Evolutionary conservation across 2,113 vertebrate genomes (phyloP).

Genomic region (Vicugna pacos): DNA sequence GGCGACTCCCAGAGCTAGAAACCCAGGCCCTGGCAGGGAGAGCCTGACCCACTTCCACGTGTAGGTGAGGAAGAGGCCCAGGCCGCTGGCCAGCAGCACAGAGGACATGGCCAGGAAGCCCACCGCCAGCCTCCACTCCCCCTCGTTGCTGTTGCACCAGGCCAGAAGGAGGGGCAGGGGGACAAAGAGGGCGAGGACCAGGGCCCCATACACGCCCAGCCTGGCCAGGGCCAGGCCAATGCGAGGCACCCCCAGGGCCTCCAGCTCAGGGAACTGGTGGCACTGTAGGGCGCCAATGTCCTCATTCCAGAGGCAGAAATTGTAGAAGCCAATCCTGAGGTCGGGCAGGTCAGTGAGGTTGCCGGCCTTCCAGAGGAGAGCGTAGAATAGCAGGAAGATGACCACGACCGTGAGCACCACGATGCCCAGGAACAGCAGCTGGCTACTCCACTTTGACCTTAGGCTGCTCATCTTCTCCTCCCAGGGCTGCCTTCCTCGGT

Average conservation of each 20-base stretch:
- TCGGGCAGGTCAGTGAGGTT: constrained; percentile 79
- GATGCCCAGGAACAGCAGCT: neutral
- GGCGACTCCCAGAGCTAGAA: constrained; percentile 77
- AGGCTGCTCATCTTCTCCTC: neutral
- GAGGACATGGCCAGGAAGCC: neutral
- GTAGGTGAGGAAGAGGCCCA: constrained; percentile 77
- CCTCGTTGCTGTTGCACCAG: neutral
- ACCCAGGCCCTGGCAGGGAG: constrained; percentile 78
- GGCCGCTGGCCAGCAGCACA: constrained; percentile 67
- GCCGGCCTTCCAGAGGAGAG: constrained; percentile 79
- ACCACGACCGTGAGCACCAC: neutral
- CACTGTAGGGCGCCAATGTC: constrained; percentile 65
- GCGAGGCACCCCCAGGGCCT: constrained; percentile 69
- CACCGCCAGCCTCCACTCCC: constrained; percentile 59
- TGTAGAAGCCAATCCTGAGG: constrained; percentile 86
- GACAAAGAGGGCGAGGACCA: constrained; percentile 81
- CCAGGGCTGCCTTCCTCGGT: neutral
- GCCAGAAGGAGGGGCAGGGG: constrained; percentile 31
- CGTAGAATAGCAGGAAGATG: constrained; percentile 76
- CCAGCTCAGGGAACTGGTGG: constrained; percentile 57
- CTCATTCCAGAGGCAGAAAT: constrained; percentile 86
- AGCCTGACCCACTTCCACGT: constrained; percentile 74
- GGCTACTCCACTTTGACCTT: fast-evolving
- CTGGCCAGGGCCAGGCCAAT: constrained; percentile 67
- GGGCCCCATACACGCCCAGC: constrained; percentile 79